Evolutionary conservation across 2,888 invertebrate genomes (phyloP).

Genomic region (Ypsolopha sequella): DNA sequence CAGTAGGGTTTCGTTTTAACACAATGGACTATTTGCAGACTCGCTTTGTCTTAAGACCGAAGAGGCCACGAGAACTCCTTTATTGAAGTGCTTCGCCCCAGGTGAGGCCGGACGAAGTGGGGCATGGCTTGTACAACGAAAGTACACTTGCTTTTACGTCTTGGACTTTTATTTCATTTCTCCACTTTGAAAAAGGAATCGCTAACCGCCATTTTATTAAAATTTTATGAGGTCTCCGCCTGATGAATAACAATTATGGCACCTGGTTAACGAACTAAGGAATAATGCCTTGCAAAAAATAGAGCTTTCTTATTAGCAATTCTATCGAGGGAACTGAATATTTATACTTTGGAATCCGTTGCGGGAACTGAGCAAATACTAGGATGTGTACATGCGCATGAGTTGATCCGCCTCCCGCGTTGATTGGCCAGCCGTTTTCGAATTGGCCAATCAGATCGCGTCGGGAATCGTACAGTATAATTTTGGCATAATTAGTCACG

Average conservation of each 20-base stretch:
- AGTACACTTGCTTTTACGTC: not conserved
- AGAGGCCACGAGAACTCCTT: slow-evolving; percentile 17
- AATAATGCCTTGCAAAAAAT: not conserved
- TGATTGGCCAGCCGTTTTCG: slow-evolving; percentile 52
- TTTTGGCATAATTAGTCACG: slow-evolving; percentile 69
- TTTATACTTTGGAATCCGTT: not conserved
- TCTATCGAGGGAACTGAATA: not conserved
- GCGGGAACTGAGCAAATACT: not conserved
- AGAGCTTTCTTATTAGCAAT: slow-evolving; percentile 1
- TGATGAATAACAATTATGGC: not conserved
- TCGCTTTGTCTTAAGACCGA: slow-evolving; percentile 41
- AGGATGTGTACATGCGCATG: slow-evolving; percentile 34
- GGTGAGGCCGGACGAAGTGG: slow-evolving; percentile 7
- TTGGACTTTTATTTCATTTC: not conserved
- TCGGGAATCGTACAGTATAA: slow-evolving; percentile 44
- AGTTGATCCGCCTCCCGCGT: slow-evolving; percentile 50
- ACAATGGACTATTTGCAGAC: slow-evolving; percentile 56
- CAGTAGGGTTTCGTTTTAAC: slow-evolving; percentile 15
- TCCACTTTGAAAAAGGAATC: not conserved
- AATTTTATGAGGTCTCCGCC: not conserved
- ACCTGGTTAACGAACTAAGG: not conserved
- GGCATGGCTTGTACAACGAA: slow-evolving; percentile 1
- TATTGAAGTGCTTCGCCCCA: slow-evolving; percentile 6
- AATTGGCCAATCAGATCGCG: slow-evolving; percentile 44
- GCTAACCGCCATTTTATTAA: not conserved